Conservation (phyloP, 1,140 invertebrate species). For the Drosophila mauritiana region DNA sequence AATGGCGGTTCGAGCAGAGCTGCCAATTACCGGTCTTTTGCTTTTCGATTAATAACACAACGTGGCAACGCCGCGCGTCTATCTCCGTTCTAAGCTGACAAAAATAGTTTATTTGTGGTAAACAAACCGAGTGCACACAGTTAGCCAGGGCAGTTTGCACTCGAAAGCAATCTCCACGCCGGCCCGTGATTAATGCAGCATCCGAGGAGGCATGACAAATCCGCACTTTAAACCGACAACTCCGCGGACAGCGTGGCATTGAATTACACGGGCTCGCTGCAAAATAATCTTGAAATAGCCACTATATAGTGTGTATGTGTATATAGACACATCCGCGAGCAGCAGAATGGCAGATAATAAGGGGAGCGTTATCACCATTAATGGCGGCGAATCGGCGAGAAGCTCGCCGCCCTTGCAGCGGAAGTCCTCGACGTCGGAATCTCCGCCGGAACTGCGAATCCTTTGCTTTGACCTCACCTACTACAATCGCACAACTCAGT, state of each 20-base stretch:
- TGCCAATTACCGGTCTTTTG: background rate
- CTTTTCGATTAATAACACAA: too few species aligned
- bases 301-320: slow-evolving; percentile 6
- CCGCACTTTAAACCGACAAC: background rate
- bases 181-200: slow-evolving; percentile 1
- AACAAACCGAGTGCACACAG: background rate
- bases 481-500: slow-evolving; percentile 89
- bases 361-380: slow-evolving; percentile 66
- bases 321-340: slow-evolving; percentile 8
- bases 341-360: slow-evolving; percentile 41
- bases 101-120: slow-evolving; percentile 15
- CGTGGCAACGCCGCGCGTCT: background rate
- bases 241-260: slow-evolving; percentile 44
- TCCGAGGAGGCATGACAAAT: slow-evolving; percentile 27
- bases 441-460: slow-evolving; percentile 86
- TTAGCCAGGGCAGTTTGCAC: background rate
- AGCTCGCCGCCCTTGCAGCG: slow-evolving; percentile 24
- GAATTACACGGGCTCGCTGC: slow-evolving; percentile 4
- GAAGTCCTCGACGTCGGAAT: slow-evolving; percentile 52
- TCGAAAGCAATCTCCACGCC: background rate
- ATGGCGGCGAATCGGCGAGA: slow-evolving; percentile 5
- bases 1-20: background rate
- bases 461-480: slow-evolving; percentile 90
- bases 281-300: slow-evolving; percentile 36
- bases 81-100: background rate